These are phyloP conservation scores for Drosophila parthenogenetica DNA, from an alignment of 2,888 invertebrate genomes.

Conservation along the genomic window DNA sequence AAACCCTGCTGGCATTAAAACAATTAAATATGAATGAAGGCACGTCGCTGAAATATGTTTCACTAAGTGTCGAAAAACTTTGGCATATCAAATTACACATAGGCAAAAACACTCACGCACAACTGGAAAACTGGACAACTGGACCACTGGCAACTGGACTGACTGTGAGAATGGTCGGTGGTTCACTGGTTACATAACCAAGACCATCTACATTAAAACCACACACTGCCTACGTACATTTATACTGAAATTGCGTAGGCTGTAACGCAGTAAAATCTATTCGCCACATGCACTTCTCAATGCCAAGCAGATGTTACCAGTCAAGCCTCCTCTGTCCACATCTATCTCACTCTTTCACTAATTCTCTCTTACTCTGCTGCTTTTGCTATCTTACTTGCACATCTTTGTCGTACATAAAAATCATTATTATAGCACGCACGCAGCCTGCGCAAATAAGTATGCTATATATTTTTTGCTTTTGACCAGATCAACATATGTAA, in stretches of 20 bases:
- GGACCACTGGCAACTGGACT: constrained; percentile 11
- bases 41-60: constrained; percentile 70
- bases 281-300: constrained; percentile 52
- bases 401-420: constrained; percentile 38
- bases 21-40: constrained; percentile 66
- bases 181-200: constrained; percentile 19
- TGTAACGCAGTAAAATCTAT: constrained; percentile 34
- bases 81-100: constrained; percentile 64
- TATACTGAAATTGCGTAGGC: constrained; percentile 18
- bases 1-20: constrained; percentile 41
- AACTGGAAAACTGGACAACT: constrained; percentile 9
- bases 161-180: neutral
- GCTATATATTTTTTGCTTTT: constrained; percentile 47
- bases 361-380: neutral
- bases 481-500: constrained; percentile 18
- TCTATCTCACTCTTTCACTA: neutral
- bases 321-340: neutral
- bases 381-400: constrained; percentile 7
- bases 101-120: constrained; percentile 15
- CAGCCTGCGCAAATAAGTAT: constrained; percentile 56
- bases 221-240: neutral
- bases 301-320: constrained; percentile 13
- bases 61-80: constrained; percentile 70
- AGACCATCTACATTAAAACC: constrained; percentile 7
- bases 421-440: constrained; percentile 61